Evolutionary conservation across 2,113 vertebrate species (phyloP), one percentile per base, ranked within the genome.

Genomic region (Philantomba maxwellii): DNA sequence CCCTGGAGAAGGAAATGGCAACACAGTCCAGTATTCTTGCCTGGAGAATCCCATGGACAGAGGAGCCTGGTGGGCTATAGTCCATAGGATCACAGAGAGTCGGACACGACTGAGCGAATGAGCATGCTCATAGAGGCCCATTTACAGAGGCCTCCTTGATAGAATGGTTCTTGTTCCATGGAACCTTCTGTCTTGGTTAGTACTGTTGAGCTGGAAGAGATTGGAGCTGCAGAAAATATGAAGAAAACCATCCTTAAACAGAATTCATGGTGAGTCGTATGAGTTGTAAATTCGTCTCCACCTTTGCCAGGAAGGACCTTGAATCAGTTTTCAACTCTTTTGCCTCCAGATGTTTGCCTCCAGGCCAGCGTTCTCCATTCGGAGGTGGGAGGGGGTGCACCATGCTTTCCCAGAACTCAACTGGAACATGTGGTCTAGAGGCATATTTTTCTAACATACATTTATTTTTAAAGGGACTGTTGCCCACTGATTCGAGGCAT

Each of bases 181-280:
- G 90, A 21, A 64, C 87, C 21, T 93, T 82, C 57, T 92, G 51
- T 87, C 7, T 14, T 45, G 64, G 58, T 60, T 97, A 96, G 90
- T 96, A 94, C 73, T 13, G 11, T 28, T 97, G 91, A 97, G 90
- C 91, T 97, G 83, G 93, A 77, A 86, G 91, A 73, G 70, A 58
- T 58, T 75, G 96, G 73, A 47, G 12, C 17, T 26, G 0, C 49
- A 73, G 57, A 84, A 60, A 84, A 80, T 10, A 82, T 21, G 28
- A 39, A 36, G 30, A 87, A 33, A 57, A 55, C 75, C 78, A 36
- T 7, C 43, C 73, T 30, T 88, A 28, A 70, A 55, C 15, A 36
- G n/a, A 62, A 51, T 51, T 73, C 19, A 2, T n/a, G 17, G 7
- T 55, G 58, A 47, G 78, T 23, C 33, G 33, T 91, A n/a, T 55